Evolutionary conservation across 1,140 invertebrate genomes (phyloP), one percentile per base, ranked within the genome.

Genomic region (Drosophila lowei): DNA sequence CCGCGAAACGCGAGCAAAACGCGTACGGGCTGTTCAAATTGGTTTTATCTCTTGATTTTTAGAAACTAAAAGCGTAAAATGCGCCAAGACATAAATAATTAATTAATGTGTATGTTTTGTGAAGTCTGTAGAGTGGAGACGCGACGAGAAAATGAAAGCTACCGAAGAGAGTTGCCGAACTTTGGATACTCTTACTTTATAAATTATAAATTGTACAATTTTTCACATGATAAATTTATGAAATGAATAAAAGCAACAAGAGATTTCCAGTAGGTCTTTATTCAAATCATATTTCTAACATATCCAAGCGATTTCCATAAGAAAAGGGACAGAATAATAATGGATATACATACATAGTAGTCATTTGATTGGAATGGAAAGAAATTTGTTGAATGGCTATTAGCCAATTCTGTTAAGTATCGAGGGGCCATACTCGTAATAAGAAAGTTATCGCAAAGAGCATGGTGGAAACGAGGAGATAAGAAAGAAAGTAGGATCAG

Each of bases 1-100:
- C 4, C 23, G 23, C 23, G 47, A 74, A 74, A 79, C 79, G 80
- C 76, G 50, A 60, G 48, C 62, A 64, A 81, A 81, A 67, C 80
- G 72, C 76, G 66, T 63, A 64, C 65, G 62, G 48, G 48, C 72
- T 59, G 58, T 73, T 52, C 55, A 56, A 73, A 50, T 72, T 64
- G 50, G 43, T 64, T 57, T 43, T 47, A 21, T 52, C 30, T 54
- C 28, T 61, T n/a, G n/a, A 60, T 64, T 61, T 52, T 53, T 72
- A 72, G 79, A 83, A 83, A 84, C 80, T 65, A 61, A 72, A 79
- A 75, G 65, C 79, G 75, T 84, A 59, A 79, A 66, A 72, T 70
- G 61, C 77, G 66, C 72, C 72, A 61, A 75, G 42, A 78, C 64
- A 74, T 83, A 83, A 74, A 83, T 84, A 83, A 76, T 79, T 72